A percentile compares a stretch with the other conserved stretches of the same genome.
These are phyloP conservation scores for Antennarius striatus DNA, from an alignment of 2,113 vertebrate species.

Conservation along the genomic window DNA sequence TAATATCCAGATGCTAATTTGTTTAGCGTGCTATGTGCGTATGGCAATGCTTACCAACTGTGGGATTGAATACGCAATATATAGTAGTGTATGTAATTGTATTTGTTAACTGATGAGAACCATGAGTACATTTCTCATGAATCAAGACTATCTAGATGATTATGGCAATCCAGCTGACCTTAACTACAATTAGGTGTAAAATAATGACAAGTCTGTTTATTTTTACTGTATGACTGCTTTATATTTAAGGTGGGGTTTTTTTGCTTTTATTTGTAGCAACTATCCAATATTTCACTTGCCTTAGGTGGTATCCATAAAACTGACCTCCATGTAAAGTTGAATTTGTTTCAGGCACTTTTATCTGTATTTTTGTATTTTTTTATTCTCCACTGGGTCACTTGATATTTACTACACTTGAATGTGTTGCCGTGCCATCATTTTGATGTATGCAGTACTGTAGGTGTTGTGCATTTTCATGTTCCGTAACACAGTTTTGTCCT, in stretches of 20 bases:
- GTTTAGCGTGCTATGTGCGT: slow-evolving; percentile 15
- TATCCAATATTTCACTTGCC: slow-evolving; percentile 47
- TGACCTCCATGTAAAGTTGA: slow-evolving; percentile 43
- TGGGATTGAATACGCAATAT: slow-evolving; percentile 11
- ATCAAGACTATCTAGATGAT: slow-evolving; percentile 2
- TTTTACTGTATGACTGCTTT: slow-evolving; percentile 32
- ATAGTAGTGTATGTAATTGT: background rate
- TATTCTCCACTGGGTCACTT: slow-evolving; percentile 20
- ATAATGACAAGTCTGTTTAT: slow-evolving; percentile 4
- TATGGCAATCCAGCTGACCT: slow-evolving; percentile 4
- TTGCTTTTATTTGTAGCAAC: slow-evolving; percentile 57
- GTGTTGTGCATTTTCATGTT: slow-evolving; percentile 37
- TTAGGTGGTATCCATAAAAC: slow-evolving; percentile 50
- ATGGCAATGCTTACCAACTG: slow-evolving; percentile 1
- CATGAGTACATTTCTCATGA: no score
- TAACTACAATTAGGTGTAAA: slow-evolving; percentile 31
- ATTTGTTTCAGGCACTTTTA: slow-evolving; percentile 65
- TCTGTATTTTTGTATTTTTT: slow-evolving; percentile 53
- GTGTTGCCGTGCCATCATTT: slow-evolving; percentile 36
- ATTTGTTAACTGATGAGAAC: background rate
- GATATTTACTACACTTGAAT: slow-evolving; percentile 29
- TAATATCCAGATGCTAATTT: slow-evolving; percentile 13
- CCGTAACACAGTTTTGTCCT: slow-evolving; percentile 45
- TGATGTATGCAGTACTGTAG: slow-evolving; percentile 17
- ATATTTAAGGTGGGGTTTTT: slow-evolving; percentile 14